Conservation (phyloP, 1,140 invertebrate species). For the Arion vulgaris region DNA sequence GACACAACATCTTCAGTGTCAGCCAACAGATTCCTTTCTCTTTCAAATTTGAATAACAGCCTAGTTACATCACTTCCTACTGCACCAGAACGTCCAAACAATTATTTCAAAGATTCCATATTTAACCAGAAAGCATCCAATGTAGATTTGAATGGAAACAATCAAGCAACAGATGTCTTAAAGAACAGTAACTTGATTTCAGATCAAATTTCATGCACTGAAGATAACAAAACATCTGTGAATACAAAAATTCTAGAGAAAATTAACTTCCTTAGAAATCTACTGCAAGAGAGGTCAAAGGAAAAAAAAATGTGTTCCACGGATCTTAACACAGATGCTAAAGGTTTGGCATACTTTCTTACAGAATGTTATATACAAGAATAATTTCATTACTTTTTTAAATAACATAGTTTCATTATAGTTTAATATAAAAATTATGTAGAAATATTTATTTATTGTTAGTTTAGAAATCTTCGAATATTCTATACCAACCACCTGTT, state of each 20-base stretch:
- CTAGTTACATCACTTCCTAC: background rate
- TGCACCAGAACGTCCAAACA: background rate
- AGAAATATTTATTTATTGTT: no score
- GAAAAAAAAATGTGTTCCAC: background rate
- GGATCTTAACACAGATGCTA: background rate
- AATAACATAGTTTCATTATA: no score
- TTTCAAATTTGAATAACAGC: background rate
- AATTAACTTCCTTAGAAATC: background rate
- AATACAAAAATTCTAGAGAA: background rate
- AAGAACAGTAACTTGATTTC: background rate
- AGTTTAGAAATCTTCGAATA: no score
- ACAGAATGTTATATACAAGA: no score
- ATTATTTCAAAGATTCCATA: background rate
- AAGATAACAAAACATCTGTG: background rate
- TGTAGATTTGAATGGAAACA: background rate
- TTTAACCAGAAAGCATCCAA: background rate
- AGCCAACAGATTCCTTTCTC: background rate
- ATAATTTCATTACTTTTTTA: no score
- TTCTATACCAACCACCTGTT: no score
- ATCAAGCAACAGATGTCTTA: background rate
- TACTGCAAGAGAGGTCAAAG: conserved; percentile 6
- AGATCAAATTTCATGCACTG: background rate
- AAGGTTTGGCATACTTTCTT: background rate
- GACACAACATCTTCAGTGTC: background rate
- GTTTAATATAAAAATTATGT: no score